These are phyloP conservation scores for Limnothrissa miodon DNA, from an alignment of 2,113 vertebrate species.

Conservation along the genomic window DNA sequence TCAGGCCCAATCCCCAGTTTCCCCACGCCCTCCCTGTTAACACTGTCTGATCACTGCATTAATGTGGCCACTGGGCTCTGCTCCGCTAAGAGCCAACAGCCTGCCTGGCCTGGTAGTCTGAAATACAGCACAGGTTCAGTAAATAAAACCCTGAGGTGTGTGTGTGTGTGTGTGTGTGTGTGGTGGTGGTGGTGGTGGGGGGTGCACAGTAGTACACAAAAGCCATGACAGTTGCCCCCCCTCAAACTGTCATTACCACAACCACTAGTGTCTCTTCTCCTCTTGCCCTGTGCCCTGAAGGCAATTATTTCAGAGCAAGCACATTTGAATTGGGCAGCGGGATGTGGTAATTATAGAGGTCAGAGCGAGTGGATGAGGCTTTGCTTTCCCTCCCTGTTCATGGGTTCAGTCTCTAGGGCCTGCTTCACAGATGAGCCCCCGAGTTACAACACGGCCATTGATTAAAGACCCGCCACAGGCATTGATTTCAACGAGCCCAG, in stretches of 20 bases:
- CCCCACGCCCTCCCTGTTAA: slow-evolving; percentile 60
- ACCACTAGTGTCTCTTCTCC: slow-evolving; percentile 43
- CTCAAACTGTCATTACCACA: not conserved
- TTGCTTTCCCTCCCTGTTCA: slow-evolving; percentile 20
- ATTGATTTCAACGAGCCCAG: slow-evolving; percentile 67
- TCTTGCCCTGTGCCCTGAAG: slow-evolving; percentile 43
- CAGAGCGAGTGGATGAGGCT: slow-evolving; percentile 39
- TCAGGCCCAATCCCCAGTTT: slow-evolving; percentile 52
- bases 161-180: not conserved
- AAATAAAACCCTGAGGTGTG: not conserved
- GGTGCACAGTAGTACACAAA: not conserved
- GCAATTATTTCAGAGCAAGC: slow-evolving; percentile 56
- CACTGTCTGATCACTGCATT: slow-evolving; percentile 49
- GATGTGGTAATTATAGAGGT: slow-evolving; percentile 52
- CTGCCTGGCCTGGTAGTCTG: not conserved
- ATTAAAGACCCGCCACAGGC: slow-evolving; percentile 65
- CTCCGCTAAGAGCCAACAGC: not conserved
- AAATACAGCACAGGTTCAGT: not conserved
- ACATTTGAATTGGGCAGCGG: slow-evolving; percentile 49
- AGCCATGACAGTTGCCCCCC: not conserved
- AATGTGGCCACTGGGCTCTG: slow-evolving; percentile 1
- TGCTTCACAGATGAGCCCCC: slow-evolving; percentile 62
- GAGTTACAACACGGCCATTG: slow-evolving; percentile 67
- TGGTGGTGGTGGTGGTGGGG: not conserved
- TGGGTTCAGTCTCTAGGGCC: slow-evolving; percentile 42